phyloP scores from a whole-genome alignment of 2,888 invertebrate species.

The Rhogogaster chlorosoma region DNA sequence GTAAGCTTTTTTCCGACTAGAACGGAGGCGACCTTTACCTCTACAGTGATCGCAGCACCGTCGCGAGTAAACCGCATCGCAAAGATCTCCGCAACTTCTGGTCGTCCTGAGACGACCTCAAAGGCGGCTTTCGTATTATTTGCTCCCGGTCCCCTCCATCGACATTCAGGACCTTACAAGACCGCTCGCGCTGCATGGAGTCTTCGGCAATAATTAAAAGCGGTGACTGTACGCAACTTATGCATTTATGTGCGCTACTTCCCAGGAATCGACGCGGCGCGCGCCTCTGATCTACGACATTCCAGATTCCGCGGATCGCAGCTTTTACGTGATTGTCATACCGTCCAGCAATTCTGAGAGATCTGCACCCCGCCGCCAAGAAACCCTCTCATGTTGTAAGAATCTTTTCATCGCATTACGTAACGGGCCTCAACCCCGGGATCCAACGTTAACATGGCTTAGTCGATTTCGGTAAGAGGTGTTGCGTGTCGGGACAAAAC shows the following conservation, averaged over 20 bases:
- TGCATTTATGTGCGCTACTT: slow-evolving; percentile 60
- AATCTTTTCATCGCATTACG: not conserved
- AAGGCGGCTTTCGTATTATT: slow-evolving; percentile 49
- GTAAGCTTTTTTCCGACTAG: not conserved
- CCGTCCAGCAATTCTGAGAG: slow-evolving; percentile 41
- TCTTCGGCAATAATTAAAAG: slow-evolving; percentile 52
- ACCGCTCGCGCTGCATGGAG: slow-evolving; percentile 45
- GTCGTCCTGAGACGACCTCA: slow-evolving; percentile 41
- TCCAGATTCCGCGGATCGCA: slow-evolving; percentile 52
- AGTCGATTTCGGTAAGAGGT: not conserved
- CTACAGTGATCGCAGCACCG: slow-evolving; percentile 25
- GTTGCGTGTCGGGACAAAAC: not conserved
- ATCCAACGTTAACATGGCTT: not conserved
- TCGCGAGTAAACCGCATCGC: slow-evolving; percentile 37
- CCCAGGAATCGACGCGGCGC: slow-evolving; percentile 56
- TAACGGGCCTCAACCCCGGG: slow-evolving; percentile 34
- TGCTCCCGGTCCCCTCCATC: slow-evolving; percentile 41
- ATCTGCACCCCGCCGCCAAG: slow-evolving; percentile 31
- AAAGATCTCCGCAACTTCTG: slow-evolving; percentile 33
- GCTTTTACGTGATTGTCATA: slow-evolving; percentile 64
- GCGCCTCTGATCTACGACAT: slow-evolving; percentile 54
- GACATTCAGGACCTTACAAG: slow-evolving; percentile 44
- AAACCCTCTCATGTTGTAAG: slow-evolving; percentile 13
- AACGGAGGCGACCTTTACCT: slow-evolving; percentile 40
- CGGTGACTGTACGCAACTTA: slow-evolving; percentile 51